Evolutionary conservation across 2,113 vertebrate species (phyloP).

Genomic region (Mola mola): DNA sequence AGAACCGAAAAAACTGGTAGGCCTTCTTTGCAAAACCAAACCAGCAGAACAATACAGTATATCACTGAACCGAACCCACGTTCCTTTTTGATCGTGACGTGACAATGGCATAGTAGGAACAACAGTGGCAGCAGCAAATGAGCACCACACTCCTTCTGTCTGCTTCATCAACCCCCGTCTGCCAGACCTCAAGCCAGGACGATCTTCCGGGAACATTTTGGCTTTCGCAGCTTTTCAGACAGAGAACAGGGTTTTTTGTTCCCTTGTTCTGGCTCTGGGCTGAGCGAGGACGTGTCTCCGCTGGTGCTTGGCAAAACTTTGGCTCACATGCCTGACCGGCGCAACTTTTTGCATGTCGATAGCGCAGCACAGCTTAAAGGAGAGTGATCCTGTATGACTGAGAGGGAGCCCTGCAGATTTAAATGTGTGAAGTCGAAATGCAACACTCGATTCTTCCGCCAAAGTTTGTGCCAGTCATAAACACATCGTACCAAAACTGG

Average conservation of each 20-base stretch:
- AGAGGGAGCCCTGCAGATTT: too few relatives aligned
- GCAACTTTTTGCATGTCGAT: too few relatives aligned
- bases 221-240: constrained; percentile 37
- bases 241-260: constrained; percentile 39
- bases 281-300: constrained; percentile 4
- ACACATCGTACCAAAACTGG: too few relatives aligned
- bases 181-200: constrained; percentile 47
- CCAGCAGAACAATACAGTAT: background rate
- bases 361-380: too few relatives aligned
- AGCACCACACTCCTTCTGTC: constrained; percentile 48
- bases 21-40: background rate
- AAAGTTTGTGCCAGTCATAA: too few relatives aligned
- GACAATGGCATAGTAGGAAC: constrained; percentile 20
- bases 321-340: too few relatives aligned
- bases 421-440: too few relatives aligned
- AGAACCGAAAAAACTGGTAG: background rate
- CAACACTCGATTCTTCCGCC: too few relatives aligned
- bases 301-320: too few relatives aligned
- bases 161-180: constrained; percentile 59
- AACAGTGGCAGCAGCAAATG: constrained; percentile 29
- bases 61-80: background rate
- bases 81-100: constrained; percentile 2
- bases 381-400: too few relatives aligned
- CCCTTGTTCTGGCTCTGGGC: constrained; percentile 25
- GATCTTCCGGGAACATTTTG: constrained; percentile 53